Percentiles rank a stretch among this genome's conserved stretches.
Evolutionary conservation across 2,113 vertebrate genomes (phyloP).

Genomic region (Steatornis caripensis): DNA sequence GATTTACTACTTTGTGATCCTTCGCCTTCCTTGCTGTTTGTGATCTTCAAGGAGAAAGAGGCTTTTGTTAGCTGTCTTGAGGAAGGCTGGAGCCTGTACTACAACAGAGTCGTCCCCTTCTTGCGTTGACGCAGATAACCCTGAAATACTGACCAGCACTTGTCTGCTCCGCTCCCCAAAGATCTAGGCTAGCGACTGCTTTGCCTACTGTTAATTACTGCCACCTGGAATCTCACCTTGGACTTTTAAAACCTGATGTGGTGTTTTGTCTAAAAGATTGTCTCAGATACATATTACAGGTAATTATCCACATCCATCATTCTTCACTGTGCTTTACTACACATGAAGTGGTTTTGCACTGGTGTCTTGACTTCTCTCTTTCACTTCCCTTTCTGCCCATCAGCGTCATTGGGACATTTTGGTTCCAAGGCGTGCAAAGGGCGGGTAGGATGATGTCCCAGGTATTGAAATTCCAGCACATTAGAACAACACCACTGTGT

Average conservation of each 20-base stretch:
- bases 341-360: not conserved
- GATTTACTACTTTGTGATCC: not conserved
- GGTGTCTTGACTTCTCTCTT: not conserved
- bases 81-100: not conserved
- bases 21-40: not conserved
- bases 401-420: not conserved
- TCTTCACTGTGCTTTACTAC: not conserved
- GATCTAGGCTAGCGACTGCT: not conserved
- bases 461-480: not conserved
- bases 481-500: not conserved
- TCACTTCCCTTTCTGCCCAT: not conserved
- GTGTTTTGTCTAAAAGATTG: not conserved
- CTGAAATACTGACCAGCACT: not conserved
- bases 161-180: not conserved
- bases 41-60: not conserved
- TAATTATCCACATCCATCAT: slow-evolving; percentile 50
- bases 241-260: not conserved
- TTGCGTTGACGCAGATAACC: not conserved
- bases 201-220: not conserved
- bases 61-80: not conserved
- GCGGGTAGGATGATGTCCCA: not conserved
- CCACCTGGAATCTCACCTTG: not conserved
- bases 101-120: not conserved
- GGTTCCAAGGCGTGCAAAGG: slow-evolving; percentile 13
- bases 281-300: not conserved